Evolutionary conservation across 2,888 invertebrate genomes (phyloP).

Genomic region (Cryptophagus acutangulus): DNA sequence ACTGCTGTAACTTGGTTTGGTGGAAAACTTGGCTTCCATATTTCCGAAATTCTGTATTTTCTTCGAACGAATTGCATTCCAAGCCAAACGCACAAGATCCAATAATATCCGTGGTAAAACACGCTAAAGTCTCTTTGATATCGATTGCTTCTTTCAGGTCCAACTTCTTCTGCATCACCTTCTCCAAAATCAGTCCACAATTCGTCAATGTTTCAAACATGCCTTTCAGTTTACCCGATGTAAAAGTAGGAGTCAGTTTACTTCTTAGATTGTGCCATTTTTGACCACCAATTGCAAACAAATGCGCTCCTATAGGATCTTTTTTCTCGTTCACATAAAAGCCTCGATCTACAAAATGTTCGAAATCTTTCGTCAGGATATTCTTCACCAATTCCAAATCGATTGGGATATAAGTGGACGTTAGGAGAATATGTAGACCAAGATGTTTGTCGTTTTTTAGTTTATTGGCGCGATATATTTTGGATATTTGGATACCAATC

Average conservation of each 20-base stretch:
- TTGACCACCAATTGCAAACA: constrained; percentile 14
- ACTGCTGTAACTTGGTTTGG: too few relatives aligned
- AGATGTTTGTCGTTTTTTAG: too few relatives aligned
- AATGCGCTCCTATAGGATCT: constrained; percentile 20
- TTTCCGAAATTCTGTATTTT: constrained; percentile 48
- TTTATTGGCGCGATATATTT: too few relatives aligned
- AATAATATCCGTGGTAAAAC: constrained; percentile 56
- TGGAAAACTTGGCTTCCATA: constrained; percentile 9
- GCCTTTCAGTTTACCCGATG: constrained; percentile 11
- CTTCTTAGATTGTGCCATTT: constrained; percentile 18
- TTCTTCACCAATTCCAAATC: constrained; percentile 17
- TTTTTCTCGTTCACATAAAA: constrained; percentile 16
- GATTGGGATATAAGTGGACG: too few relatives aligned
- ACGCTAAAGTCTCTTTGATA: constrained; percentile 49
- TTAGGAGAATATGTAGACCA: too few relatives aligned
- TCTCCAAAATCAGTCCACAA: constrained; percentile 33
- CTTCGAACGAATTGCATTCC: constrained; percentile 52
- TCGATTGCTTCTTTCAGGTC: constrained; percentile 25
- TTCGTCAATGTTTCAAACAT: constrained; percentile 41
- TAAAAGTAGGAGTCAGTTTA: constrained; percentile 19
- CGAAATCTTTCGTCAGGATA: constrained; percentile 18
- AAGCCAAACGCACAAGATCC: constrained; percentile 56
- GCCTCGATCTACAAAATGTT: constrained; percentile 18
- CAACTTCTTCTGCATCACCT: constrained; percentile 23
- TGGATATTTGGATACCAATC: too few relatives aligned